phyloP scores from a whole-genome alignment of 2,797 vertebrate genomes.

The Pteronotus mesoamericanus region DNA sequence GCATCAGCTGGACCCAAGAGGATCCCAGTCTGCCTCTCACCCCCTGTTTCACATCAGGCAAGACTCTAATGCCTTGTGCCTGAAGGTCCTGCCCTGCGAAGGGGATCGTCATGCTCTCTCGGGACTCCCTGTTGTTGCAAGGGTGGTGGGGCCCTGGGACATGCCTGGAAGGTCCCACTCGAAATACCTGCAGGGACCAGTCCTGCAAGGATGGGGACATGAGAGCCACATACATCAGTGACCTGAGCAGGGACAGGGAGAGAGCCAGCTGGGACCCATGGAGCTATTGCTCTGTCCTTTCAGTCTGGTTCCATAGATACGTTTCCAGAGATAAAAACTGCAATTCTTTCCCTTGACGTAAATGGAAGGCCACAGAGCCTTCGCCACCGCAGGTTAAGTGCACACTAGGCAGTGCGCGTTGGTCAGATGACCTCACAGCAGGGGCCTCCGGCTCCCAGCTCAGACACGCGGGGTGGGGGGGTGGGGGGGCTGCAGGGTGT shows the following conservation, averaged over 20 bases:
- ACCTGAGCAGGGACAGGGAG: background rate
- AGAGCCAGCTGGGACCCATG: background rate
- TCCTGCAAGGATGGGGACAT: background rate
- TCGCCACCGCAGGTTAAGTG: background rate
- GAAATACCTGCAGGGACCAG: background rate
- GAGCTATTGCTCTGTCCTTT: background rate
- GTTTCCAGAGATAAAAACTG: background rate
- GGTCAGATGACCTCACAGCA: background rate
- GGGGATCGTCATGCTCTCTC: background rate
- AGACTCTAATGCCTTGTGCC: background rate
- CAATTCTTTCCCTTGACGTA: background rate
- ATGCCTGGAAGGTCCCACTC: background rate
- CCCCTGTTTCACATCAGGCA: background rate
- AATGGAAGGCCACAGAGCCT: background rate
- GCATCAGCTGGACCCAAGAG: background rate
- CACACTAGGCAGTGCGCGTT: background rate
- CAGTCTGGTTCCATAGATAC: background rate
- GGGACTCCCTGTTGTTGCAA: background rate
- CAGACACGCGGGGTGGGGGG: background rate
- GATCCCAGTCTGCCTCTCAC: background rate
- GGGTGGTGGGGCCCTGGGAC: background rate
- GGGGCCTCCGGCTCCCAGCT: background rate
- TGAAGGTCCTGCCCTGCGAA: background rate
- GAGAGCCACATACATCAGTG: background rate
- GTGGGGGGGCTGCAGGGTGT: no score